phyloP scores from a whole-genome alignment of 1,140 invertebrate genomes.

The Neodiprion pinetum region DNA sequence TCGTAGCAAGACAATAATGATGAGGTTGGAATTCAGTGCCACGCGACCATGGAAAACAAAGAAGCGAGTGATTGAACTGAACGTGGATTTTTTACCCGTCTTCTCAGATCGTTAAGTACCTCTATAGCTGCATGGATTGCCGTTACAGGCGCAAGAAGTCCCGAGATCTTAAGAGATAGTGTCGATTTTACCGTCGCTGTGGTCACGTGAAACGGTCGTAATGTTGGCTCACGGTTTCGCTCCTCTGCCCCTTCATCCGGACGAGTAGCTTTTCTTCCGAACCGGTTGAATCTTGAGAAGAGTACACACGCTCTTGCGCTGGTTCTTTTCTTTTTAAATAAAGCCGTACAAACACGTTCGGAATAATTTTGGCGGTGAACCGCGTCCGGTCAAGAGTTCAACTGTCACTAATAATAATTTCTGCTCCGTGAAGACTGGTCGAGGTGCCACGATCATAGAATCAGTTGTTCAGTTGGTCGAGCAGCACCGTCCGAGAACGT shows the following conservation, averaged over 20 bases:
- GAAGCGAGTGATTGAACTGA: not conserved
- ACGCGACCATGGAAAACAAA: not conserved
- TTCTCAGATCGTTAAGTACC: no score
- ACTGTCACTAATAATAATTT: no score
- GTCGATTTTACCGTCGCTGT: not conserved
- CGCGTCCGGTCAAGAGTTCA: constrained; percentile 14
- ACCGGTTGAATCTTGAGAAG: not conserved
- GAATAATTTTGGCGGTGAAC: no score
- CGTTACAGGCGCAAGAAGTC: not conserved
- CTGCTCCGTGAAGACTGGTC: no score
- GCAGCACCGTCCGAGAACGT: no score
- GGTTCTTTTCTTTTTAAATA: no score
- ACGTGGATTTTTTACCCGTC: not conserved
- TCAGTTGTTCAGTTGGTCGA: no score
- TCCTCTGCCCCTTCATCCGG: not conserved
- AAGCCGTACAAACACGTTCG: no score
- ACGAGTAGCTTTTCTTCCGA: not conserved
- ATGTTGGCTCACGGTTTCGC: not conserved
- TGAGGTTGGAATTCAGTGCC: not conserved
- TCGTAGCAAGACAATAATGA: not conserved
- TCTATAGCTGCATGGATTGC: no score
- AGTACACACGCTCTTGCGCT: not conserved
- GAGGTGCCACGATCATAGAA: no score
- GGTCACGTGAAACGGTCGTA: constrained; percentile 2
- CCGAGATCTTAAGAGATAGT: not conserved